Evolutionary conservation across 1,140 invertebrate species (phyloP).

Genomic region (Camponotus floridanus): DNA sequence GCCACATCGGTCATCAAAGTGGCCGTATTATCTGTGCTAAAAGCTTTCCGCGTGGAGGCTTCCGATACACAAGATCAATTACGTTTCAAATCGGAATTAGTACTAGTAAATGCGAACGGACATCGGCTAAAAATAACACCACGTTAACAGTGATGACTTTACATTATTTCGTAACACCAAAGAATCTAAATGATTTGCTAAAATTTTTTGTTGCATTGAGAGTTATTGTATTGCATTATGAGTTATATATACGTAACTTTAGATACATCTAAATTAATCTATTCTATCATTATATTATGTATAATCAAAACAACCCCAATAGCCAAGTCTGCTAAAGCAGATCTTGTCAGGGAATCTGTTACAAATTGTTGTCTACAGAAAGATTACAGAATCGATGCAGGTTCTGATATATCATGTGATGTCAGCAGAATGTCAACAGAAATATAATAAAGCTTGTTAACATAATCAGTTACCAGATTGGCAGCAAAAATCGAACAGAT

Average conservation of each 20-base stretch:
- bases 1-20: conserved; percentile 88
- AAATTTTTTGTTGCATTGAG: background rate
- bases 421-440: too few relatives aligned
- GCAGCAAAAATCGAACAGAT: too few relatives aligned
- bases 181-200: background rate
- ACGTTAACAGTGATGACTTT: conserved; percentile 37
- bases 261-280: background rate
- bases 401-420: too few relatives aligned
- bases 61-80: conserved; percentile 76
- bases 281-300: background rate
- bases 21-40: conserved; percentile 86
- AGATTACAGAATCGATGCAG: too few relatives aligned
- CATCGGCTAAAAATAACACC: conserved; percentile 77
- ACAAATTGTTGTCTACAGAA: too few relatives aligned
- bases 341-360: too few relatives aligned
- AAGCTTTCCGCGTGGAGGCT: conserved; percentile 85
- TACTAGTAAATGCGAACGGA: conserved; percentile 78
- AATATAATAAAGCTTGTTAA: too few relatives aligned
- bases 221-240: too few relatives aligned
- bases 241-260: background rate
- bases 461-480: too few relatives aligned
- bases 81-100: conserved; percentile 76
- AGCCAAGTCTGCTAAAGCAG: too few relatives aligned
- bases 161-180: background rate
- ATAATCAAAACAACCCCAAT: background rate